phyloP scores from a whole-genome alignment of 2,888 invertebrate species.

The Conops quadrifasciatus region DNA sequence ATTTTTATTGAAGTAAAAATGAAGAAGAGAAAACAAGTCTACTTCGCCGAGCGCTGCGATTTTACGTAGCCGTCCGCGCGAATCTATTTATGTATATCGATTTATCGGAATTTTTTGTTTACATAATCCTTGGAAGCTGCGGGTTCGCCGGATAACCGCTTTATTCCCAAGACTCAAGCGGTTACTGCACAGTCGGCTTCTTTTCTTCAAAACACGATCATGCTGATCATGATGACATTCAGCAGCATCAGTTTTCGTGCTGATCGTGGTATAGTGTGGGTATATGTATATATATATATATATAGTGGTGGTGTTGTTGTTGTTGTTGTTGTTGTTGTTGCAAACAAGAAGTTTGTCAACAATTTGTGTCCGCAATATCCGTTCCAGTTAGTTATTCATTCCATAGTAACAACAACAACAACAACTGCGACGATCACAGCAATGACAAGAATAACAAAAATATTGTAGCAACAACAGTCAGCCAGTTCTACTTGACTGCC shows the following conservation, averaged over 20 bases:
- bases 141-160: neutral
- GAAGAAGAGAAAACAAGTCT: no score
- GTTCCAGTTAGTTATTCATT: constrained; percentile 29
- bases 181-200: constrained; percentile 8
- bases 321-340: constrained; percentile 1
- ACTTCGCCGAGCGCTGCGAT: constrained; percentile 1
- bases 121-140: constrained; percentile 20
- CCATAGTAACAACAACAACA: neutral
- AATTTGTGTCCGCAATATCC: constrained; percentile 31
- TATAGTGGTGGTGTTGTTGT: neutral
- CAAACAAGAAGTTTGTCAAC: constrained; percentile 34
- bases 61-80: neutral
- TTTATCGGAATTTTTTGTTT: constrained; percentile 17
- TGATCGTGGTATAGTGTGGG: no score
- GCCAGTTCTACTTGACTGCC: constrained; percentile 17
- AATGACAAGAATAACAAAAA: neutral
- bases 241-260: neutral
- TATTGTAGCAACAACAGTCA: constrained; percentile 12
- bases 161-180: neutral
- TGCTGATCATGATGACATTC: constrained; percentile 7
- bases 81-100: no score
- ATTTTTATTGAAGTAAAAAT: neutral
- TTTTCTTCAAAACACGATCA: neutral
- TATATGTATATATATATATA: no score
- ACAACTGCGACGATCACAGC: neutral